Evolutionary conservation across 1,140 invertebrate species (phyloP), one percentile per base, ranked within the genome.

Genomic region (Steinernema feltiae): DNA sequence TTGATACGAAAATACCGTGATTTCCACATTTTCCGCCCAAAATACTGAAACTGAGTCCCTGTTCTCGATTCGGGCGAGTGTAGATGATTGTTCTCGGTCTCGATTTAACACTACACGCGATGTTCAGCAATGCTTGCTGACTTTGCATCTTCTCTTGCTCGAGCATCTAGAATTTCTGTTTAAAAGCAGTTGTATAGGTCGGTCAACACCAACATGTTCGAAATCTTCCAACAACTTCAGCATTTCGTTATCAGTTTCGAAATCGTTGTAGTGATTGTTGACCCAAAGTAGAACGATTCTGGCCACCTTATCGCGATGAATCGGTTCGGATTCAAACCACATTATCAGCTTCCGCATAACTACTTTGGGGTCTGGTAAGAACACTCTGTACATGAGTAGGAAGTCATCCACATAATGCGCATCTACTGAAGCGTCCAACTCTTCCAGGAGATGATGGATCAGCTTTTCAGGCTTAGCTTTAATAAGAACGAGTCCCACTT

Each of bases 201-300:
- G 35, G 35, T 41, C 35, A 7, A n/a, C 53, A 27, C 30, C 31
- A 41, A 82, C 76, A 21, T 83, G 77, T 88, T 98, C 95, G 89
- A 98, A 98, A 71, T 91, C 91, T 87, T 98, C 94, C 63, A 99
- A 88, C 86, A 97, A 96, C 79, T 95, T 93, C 91, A 96, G 96
- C 94, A 99, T 96, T 35, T 91, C 91, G 31, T 93, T 91, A 88
- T 96, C 93, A 2, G 92, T 95, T 88, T 99, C 97, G 88, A 99
- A 99, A 87, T 99, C 97, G 30, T 95, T 97, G 85, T 98, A 99
- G 88, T 99, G 96, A 87, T 98, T 98, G 87, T 98, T 98, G 0
- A 98, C 95, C 97, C 97, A 99, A 0, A 98, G 84, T 0, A 98
- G 88, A 0, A 99, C 93, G 0, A 99, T 94, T 74, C 95, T 89